A percentile compares a stretch with the other conserved stretches of the same genome.
These are phyloP conservation scores for Camarhynchus parvulus DNA, from an alignment of 2,113 vertebrate species.

Conservation along the genomic window DNA sequence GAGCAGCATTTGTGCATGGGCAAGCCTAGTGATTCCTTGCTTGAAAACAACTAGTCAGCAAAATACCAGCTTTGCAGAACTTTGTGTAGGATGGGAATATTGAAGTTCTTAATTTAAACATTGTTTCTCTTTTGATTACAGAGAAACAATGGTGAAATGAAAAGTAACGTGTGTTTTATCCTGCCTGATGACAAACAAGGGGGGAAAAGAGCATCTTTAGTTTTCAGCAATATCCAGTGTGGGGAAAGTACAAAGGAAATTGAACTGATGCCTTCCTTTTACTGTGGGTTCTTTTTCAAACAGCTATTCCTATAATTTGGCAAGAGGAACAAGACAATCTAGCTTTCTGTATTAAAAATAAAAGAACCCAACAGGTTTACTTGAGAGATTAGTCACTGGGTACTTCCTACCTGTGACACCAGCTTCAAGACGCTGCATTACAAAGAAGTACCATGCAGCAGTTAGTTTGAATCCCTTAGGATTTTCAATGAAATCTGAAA, in stretches of 20 bases:
- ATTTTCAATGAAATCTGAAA: background rate
- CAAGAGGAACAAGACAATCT: background rate
- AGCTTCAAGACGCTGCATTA: background rate
- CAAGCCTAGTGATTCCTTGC: constrained; percentile 18
- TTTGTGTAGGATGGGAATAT: background rate
- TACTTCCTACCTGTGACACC: background rate
- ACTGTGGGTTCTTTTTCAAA: background rate
- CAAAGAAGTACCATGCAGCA: background rate
- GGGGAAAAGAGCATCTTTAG: background rate
- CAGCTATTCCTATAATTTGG: background rate
- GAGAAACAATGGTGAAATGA: constrained; percentile 14
- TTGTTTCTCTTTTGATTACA: constrained; percentile 40
- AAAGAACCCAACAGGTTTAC: background rate
- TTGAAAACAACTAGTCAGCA: constrained; percentile 42
- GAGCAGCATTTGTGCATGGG: background rate
- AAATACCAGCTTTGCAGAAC: constrained; percentile 45
- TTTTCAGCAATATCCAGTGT: constrained; percentile 37
- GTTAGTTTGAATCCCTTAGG: background rate
- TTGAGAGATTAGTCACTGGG: background rate
- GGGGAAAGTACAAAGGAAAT: constrained; percentile 45
- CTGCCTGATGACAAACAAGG: background rate
- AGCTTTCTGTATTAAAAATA: background rate
- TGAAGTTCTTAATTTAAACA: constrained; percentile 18
- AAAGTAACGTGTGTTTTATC: background rate
- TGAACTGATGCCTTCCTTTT: constrained; percentile 32